A percentile compares a stretch with the other conserved stretches of the same genome.
Conservation (phyloP, 2,888 invertebrate genomes). For the Lepidonotus clava region DNA sequence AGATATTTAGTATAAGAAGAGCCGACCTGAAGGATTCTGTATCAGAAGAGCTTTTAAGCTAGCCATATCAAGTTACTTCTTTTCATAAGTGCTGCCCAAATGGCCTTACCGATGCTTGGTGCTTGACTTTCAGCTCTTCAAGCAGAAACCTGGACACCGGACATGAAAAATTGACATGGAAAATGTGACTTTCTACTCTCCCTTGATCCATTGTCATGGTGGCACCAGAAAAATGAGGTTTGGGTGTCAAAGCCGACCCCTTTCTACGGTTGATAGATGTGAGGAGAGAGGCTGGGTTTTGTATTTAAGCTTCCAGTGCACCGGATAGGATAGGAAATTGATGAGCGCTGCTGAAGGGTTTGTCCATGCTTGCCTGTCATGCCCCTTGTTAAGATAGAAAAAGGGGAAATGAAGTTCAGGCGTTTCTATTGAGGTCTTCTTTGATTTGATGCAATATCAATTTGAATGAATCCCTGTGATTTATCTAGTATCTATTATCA, state of each 20-base stretch:
- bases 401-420: too few relatives aligned
- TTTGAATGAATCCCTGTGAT: too few relatives aligned
- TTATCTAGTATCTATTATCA: too few relatives aligned
- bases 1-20: too few relatives aligned
- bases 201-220: background rate
- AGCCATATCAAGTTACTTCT: too few relatives aligned
- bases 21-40: too few relatives aligned
- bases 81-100: too few relatives aligned
- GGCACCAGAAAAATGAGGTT: background rate
- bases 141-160: background rate
- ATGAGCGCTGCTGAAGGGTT: background rate
- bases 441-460: too few relatives aligned
- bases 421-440: too few relatives aligned
- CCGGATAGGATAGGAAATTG: background rate
- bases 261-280: background rate
- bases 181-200: background rate
- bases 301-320: constrained; percentile 12
- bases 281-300: background rate
- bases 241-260: background rate
- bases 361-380: background rate
- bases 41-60: too few relatives aligned
- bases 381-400: background rate
- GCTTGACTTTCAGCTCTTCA: background rate
- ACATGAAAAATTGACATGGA: background rate
- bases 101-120: too few relatives aligned